Conservation (phyloP, 2,113 vertebrate species). For the Orthonyx spaldingii region DNA sequence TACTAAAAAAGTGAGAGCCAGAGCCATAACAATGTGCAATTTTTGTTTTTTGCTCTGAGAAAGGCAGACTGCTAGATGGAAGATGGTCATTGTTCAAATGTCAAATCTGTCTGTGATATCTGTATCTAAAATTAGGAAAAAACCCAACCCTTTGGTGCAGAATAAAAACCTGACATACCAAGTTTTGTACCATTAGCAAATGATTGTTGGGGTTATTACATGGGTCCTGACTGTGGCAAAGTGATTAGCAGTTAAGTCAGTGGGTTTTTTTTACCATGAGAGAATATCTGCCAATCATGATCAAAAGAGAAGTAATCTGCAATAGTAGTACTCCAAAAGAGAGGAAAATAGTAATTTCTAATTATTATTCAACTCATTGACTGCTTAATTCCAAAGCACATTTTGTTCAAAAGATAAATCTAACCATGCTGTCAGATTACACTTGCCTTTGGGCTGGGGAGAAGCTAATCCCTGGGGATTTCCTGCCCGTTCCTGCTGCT, state of each 20-base stretch:
- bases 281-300: not conserved
- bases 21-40: not conserved
- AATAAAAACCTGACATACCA: not conserved
- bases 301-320: not conserved
- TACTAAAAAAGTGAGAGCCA: not conserved
- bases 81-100: not conserved
- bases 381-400: not conserved
- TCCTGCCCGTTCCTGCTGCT: not conserved
- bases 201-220: not conserved
- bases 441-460: not conserved
- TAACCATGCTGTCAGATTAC: not conserved
- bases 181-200: not conserved
- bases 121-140: not conserved
- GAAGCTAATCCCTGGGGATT: not conserved
- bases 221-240: not conserved
- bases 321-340: not conserved
- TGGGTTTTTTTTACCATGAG: not conserved
- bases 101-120: not conserved
- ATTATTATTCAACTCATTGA: slow-evolving; percentile 25
- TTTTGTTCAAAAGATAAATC: slow-evolving; percentile 5
- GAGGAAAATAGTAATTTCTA: slow-evolving; percentile 43
- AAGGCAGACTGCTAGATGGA: not conserved
- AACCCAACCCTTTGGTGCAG: not conserved
- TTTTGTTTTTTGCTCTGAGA: not conserved
- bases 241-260: not conserved